Evolutionary conservation across 2,797 vertebrate genomes (phyloP).

Genomic region (Amblyraja radiata): DNA sequence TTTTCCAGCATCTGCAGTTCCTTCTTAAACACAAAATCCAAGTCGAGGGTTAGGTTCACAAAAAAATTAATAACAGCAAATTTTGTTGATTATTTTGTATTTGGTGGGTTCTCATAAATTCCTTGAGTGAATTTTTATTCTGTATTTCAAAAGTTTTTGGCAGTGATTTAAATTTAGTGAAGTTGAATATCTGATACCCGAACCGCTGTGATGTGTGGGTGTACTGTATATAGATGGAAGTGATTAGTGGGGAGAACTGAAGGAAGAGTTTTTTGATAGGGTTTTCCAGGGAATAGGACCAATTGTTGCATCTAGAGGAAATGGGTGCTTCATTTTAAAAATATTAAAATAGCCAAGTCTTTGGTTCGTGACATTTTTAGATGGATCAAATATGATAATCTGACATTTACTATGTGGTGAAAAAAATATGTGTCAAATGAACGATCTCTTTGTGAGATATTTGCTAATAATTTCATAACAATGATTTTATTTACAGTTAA

Average conservation of each 20-base stretch:
- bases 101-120: too few species aligned
- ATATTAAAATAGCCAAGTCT: background rate
- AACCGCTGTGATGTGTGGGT: too few species aligned
- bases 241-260: background rate
- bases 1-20: too few species aligned
- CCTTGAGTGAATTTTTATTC: too few species aligned
- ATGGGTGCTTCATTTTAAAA: background rate
- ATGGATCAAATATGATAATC: background rate
- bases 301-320: background rate
- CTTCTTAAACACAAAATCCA: background rate
- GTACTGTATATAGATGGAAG: background rate
- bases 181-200: too few species aligned
- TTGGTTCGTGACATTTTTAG: background rate
- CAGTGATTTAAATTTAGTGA: too few species aligned
- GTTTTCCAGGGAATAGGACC: background rate
- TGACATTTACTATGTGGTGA: background rate
- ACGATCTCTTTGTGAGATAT: background rate
- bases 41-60: too few species aligned
- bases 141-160: too few species aligned
- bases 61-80: too few species aligned
- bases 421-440: background rate
- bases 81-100: too few species aligned
- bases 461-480: background rate
- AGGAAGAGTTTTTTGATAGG: background rate
- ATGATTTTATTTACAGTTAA: constrained; percentile 63